Conservation (phyloP, 2,888 invertebrate species). For the Elmis aenea region DNA sequence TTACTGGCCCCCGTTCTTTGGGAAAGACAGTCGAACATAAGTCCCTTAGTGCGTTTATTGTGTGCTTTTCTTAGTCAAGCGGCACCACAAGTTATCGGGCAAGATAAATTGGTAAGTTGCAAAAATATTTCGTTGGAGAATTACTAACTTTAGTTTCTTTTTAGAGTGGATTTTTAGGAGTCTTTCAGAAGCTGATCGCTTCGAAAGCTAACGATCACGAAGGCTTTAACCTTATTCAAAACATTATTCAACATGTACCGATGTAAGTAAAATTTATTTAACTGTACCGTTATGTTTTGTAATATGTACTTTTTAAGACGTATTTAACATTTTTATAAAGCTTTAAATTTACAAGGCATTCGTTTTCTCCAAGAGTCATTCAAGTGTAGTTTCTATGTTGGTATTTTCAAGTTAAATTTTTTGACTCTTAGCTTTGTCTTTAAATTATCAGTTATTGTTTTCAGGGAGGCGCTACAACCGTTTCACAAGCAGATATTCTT, state of each 20-base stretch:
- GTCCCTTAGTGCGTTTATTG: slow-evolving; percentile 87
- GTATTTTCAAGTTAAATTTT: too few relatives aligned
- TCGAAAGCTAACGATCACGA: slow-evolving; percentile 95
- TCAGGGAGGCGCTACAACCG: slow-evolving; percentile 66
- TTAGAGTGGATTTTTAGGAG: slow-evolving; percentile 78
- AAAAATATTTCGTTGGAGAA: slow-evolving; percentile 4
- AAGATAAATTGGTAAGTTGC: slow-evolving; percentile 69
- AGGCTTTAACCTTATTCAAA: slow-evolving; percentile 87
- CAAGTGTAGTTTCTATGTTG: too few relatives aligned
- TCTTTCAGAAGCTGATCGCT: slow-evolving; percentile 94
- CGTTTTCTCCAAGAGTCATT: too few relatives aligned
- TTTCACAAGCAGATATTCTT: slow-evolving; percentile 86
- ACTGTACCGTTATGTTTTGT: neutral
- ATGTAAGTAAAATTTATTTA: slow-evolving; percentile 62
- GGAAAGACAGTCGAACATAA: slow-evolving; percentile 90
- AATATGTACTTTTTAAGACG: neutral
- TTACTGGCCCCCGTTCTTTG: slow-evolving; percentile 86
- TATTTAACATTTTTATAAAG: slow-evolving; percentile 31
- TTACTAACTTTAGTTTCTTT: slow-evolving; percentile 26
- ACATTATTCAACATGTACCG: slow-evolving; percentile 78
- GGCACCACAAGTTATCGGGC: slow-evolving; percentile 59
- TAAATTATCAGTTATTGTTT: too few relatives aligned
- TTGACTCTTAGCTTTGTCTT: too few relatives aligned
- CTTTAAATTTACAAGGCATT: too few relatives aligned
- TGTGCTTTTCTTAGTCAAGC: slow-evolving; percentile 79